Base-by-base conservation (phyloP, 1,140 invertebrate species). In the Danaus melanippus region DNA sequence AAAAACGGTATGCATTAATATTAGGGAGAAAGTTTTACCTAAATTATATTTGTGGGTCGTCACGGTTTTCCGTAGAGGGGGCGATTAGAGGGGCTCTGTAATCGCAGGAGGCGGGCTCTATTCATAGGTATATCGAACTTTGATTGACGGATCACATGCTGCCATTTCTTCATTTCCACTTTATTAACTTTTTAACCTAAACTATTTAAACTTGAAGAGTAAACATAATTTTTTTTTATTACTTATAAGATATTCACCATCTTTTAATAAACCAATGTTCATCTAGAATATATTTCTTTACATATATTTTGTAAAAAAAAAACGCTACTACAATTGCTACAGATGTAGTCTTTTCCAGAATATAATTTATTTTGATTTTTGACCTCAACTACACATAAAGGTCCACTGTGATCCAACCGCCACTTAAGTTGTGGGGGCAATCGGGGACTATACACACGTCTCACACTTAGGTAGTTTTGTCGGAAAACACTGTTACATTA, bases 41-140 rank as follows among this genome's bases (percentile, higher is more conserved):
- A 79, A 84, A 85, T 86, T 86, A 84, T 86, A 86, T 86, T 86
- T 86, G 82, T 85, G 84, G 81, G 80, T 79, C 84, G 81, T 85
- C 84, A 86, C 79, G 81, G 72, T 81, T 75, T 76, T 75, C 75
- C 74, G 66, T 69, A 71, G 74, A 69, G 63, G 60, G 60, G 63
- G 67, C 77, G 77, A 83, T 84, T 82, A 81, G 74, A 81, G 77
- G 79, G 81, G 69, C 67, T 74, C 71, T 75, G 71, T 71, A 71
- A 69, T 59, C 64, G 71, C 68, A 32, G 21, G 66, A 66, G 66
- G 71, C 71, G 75, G 73, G 52, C 60, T 66, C 47, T 74, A 84
- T 81, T 70, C 69, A 81, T 85, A 85, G 73, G 53, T 50, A 56
- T 60, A 63, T 59, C 61, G 61, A 58, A 60, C 61, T 42, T 52